phyloP scores from a whole-genome alignment of 2,797 vertebrate genomes.

The Poeciliopsis gracilis region DNA sequence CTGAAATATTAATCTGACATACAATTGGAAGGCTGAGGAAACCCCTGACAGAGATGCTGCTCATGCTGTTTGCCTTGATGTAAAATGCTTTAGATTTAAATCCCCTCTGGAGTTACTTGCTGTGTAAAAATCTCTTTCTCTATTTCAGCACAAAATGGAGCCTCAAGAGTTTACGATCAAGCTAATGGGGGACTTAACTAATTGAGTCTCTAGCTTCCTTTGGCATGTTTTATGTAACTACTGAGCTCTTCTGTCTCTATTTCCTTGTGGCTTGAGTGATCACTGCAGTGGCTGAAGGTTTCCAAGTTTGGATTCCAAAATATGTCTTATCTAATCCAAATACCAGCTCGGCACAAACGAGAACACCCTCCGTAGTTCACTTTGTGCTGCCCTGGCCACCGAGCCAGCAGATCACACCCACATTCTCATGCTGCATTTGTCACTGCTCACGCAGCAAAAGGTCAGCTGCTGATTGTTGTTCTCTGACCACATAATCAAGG shows the following conservation, averaged over 20 bases:
- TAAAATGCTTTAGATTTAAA: slow-evolving; percentile 56
- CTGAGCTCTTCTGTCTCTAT: slow-evolving; percentile 43
- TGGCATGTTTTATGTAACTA: slow-evolving; percentile 49
- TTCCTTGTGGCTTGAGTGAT: slow-evolving; percentile 41
- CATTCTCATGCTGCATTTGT: slow-evolving; percentile 26
- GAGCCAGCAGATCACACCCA: slow-evolving; percentile 37
- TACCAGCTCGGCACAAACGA: slow-evolving; percentile 33
- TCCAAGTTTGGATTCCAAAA: slow-evolving; percentile 37
- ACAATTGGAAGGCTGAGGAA: slow-evolving; percentile 36
- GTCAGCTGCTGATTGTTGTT: slow-evolving; percentile 56
- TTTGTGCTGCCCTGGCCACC: slow-evolving; percentile 16
- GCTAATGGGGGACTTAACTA: slow-evolving; percentile 52
- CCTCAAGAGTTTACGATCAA: slow-evolving; percentile 52
- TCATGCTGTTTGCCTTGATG: slow-evolving; percentile 51
- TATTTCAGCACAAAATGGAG: slow-evolving; percentile 29
- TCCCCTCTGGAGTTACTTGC: slow-evolving; percentile 34
- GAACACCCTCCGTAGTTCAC: slow-evolving; percentile 17
- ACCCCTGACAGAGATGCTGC: slow-evolving; percentile 28
- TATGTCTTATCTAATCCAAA: slow-evolving; percentile 34
- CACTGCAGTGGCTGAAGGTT: slow-evolving; percentile 17
- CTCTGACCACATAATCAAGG: slow-evolving; percentile 56
- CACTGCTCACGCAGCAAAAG: slow-evolving; percentile 49
- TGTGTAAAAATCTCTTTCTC: slow-evolving; percentile 45
- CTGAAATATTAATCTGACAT: slow-evolving; percentile 57
- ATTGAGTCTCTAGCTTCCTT: slow-evolving; percentile 55